phyloP scores from a whole-genome alignment of 2,888 invertebrate species.

The Dasypogon diadema region DNA sequence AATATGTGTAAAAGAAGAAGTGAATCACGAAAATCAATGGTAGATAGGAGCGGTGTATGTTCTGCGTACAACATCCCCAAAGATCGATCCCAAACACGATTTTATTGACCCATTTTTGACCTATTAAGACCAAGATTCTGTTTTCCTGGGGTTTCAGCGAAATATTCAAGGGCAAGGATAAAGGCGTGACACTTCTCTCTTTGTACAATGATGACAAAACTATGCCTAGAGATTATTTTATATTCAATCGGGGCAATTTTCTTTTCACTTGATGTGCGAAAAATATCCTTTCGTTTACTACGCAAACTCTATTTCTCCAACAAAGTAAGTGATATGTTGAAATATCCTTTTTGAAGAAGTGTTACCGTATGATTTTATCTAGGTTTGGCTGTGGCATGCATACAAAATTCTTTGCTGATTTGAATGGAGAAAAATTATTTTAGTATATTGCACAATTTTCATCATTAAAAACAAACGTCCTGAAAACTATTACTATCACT shows the following conservation, averaged over 20 bases:
- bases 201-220: constrained; percentile 14
- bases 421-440: too few species aligned
- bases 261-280: not conserved
- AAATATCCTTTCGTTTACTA: not conserved
- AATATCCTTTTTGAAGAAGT: not conserved
- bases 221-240: constrained; percentile 36
- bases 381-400: not conserved
- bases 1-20: not conserved
- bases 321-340: not conserved
- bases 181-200: not conserved
- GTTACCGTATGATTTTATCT: too few species aligned
- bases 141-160: not conserved
- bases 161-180: constrained; percentile 42
- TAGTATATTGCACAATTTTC: too few species aligned
- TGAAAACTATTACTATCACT: too few species aligned
- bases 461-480: too few species aligned
- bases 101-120: constrained; percentile 41
- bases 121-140: constrained; percentile 9
- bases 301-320: not conserved
- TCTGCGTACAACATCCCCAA: not conserved
- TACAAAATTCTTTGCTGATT: not conserved
- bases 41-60: not conserved
- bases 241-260: not conserved
- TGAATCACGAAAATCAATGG: constrained; percentile 22
- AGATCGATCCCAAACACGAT: constrained; percentile 3